These are phyloP conservation scores for Agonopterix arenella DNA, from an alignment of 2,888 invertebrate species.

Conservation along the genomic window DNA sequence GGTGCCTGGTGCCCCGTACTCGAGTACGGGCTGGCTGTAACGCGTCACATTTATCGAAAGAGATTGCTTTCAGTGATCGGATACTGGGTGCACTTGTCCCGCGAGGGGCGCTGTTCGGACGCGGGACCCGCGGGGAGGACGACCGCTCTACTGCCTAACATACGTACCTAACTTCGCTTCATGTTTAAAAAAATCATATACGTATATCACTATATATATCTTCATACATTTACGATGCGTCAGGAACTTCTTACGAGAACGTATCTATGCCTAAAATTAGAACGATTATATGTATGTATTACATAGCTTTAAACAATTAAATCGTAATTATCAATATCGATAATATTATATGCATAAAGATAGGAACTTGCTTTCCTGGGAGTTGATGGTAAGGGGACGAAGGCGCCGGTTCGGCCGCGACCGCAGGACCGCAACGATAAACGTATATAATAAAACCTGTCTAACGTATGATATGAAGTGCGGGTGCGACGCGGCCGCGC, in stretches of 20 bases:
- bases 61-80: background rate
- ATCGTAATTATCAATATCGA: slow-evolving; percentile 78
- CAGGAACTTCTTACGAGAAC: slow-evolving; percentile 78
- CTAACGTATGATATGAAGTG: slow-evolving; percentile 76
- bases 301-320: slow-evolving; percentile 79
- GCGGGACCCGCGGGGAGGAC: slow-evolving; percentile 59
- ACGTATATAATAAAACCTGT: slow-evolving; percentile 75
- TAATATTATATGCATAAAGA: slow-evolving; percentile 79
- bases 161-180: slow-evolving; percentile 75
- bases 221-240: slow-evolving; percentile 76
- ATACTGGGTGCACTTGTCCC: slow-evolving; percentile 6
- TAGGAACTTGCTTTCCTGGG: slow-evolving; percentile 79
- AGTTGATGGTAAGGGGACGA: slow-evolving; percentile 67
- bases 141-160: slow-evolving; percentile 75
- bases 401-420: slow-evolving; percentile 64
- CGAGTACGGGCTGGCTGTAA: background rate
- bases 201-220: slow-evolving; percentile 76
- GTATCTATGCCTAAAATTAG: slow-evolving; percentile 77
- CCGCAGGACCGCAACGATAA: slow-evolving; percentile 66
- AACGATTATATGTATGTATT: slow-evolving; percentile 79
- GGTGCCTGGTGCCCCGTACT: background rate
- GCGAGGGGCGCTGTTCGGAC: background rate
- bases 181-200: slow-evolving; percentile 76
- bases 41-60: slow-evolving; percentile 1
- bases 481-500: slow-evolving; percentile 52